These are phyloP conservation scores for Ichneumon xanthorius DNA, from an alignment of 2,888 invertebrate species.

Conservation along the genomic window DNA sequence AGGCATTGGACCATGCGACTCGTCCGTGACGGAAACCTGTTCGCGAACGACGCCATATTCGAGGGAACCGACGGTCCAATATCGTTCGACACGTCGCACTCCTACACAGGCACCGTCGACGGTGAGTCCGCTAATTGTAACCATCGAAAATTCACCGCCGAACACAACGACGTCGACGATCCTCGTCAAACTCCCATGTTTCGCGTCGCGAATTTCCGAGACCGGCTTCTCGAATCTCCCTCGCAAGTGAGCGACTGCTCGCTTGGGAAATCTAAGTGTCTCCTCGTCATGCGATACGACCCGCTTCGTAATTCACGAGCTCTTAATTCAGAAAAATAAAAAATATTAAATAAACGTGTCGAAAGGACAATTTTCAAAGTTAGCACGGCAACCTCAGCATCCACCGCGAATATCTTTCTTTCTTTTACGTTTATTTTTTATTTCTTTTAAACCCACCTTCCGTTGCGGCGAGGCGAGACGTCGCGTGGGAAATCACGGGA, in stretches of 20 bases:
- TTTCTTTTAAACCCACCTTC: not conserved
- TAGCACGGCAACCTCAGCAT: not conserved
- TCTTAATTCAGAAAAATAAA: not conserved
- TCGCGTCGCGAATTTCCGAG: not conserved
- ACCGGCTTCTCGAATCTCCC: slow-evolving; percentile 22
- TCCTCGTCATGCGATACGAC: not conserved
- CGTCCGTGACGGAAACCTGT: slow-evolving; percentile 79
- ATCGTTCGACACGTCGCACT: slow-evolving; percentile 81
- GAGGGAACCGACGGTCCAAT: slow-evolving; percentile 81
- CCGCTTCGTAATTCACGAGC: not conserved
- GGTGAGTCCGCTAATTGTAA: slow-evolving; percentile 75
- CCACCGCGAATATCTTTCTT: not conserved
- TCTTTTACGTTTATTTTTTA: not conserved
- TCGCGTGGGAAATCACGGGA: slow-evolving; percentile 65
- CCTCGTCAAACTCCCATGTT: not conserved
- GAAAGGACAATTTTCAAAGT: slow-evolving; percentile 20
- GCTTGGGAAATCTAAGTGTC: slow-evolving; percentile 45
- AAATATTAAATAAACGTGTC: not conserved
- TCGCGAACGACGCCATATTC: slow-evolving; percentile 81
- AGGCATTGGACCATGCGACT: slow-evolving; percentile 83
- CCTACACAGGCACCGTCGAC: slow-evolving; percentile 82
- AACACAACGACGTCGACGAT: not conserved
- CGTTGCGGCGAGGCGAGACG: slow-evolving; percentile 32
- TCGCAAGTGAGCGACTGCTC: slow-evolving; percentile 39
- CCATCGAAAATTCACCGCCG: not conserved